Base-by-base conservation (phyloP, 1,140 invertebrate species). In the Anadara kagoshimensis region DNA sequence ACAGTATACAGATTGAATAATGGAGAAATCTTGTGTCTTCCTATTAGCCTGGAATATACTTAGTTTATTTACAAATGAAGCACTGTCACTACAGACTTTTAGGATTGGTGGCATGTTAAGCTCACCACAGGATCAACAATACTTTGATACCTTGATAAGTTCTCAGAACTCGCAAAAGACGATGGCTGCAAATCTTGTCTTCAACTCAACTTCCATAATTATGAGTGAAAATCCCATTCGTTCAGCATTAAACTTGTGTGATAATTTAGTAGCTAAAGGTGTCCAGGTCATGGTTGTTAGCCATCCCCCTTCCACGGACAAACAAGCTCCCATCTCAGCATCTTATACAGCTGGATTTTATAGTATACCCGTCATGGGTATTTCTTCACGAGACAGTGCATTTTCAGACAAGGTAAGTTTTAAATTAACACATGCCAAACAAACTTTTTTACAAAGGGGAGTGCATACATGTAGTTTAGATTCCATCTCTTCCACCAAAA, bases 321-420 rank as follows among this genome's bases (percentile, higher is more conserved):
- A 78, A 51, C 80, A 81, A 49, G 78, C 86, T 20, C 82, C 84
- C 7, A 82, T 88, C 85, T 88, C 88, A 93, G 94, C 98, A 5
- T 98, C 97, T 11, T 99, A 99, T 87, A 99, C 97, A 0, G 97
- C 96, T 86, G 97, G 97, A 18, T 99, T 99, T 90, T 99, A 99
- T 91, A 96, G 98, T 79, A 98, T 99, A 79, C 98, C 98, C 36
- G 96, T 99, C 41, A 98, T 99, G 83, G 97, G 97, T 8, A 98
- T 99, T 85, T 98, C 96, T 36, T 98, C 97, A 0, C 92, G 98
- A 82, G 97, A 99, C 87, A 97, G 96, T 29, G 95, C 97, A 14
- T 98, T 99, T 90, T 99, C 97, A 36, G 97, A 99, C 90, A 99
- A 98, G 91, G 95, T 96, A 90, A 56, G 20, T 56, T 62, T 41